Percentiles rank a stretch among this genome's conserved stretches.
Evolutionary conservation across 1,140 invertebrate species (phyloP).

Genomic region (Papilio xuthus): DNA sequence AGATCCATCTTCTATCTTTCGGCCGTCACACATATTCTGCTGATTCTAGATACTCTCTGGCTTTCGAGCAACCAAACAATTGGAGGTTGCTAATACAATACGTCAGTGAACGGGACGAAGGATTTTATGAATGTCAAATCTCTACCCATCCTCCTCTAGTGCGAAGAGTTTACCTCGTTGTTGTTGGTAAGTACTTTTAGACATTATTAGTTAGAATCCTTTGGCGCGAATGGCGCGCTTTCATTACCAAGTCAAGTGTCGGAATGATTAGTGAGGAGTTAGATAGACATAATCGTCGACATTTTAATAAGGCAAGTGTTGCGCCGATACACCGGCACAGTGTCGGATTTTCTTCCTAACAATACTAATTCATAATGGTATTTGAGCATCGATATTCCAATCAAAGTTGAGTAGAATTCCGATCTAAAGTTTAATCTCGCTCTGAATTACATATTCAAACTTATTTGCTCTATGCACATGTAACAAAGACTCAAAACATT

Average conservation of each 20-base stretch:
- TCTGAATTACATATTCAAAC: not conserved
- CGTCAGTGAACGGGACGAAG: conserved; percentile 88
- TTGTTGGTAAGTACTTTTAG: conserved; percentile 88
- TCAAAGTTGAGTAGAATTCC: not conserved
- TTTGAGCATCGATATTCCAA: not conserved
- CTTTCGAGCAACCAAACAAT: conserved; percentile 89
- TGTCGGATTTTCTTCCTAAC: no score
- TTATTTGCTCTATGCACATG: no score
- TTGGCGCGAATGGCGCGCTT: no score
- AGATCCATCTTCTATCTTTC: conserved; percentile 88
- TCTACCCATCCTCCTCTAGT: conserved; percentile 89
- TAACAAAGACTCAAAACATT: no score
- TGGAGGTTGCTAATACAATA: conserved; percentile 89
- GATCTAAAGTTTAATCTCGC: not conserved
- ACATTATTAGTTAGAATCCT: no score
- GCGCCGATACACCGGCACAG: no score
- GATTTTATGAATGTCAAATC: conserved; percentile 90
- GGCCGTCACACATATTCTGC: conserved; percentile 90
- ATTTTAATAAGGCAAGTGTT: no score
- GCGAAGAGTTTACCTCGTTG: conserved; percentile 86
- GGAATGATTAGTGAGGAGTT: no score
- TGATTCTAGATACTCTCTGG: conserved; percentile 87
- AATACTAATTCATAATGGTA: not conserved
- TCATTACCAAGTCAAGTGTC: no score
- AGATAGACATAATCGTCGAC: no score